phyloP scores from a whole-genome alignment of 37 sponge, comb jelly and placozoan species.

The Oscarella lobularis region DNA sequence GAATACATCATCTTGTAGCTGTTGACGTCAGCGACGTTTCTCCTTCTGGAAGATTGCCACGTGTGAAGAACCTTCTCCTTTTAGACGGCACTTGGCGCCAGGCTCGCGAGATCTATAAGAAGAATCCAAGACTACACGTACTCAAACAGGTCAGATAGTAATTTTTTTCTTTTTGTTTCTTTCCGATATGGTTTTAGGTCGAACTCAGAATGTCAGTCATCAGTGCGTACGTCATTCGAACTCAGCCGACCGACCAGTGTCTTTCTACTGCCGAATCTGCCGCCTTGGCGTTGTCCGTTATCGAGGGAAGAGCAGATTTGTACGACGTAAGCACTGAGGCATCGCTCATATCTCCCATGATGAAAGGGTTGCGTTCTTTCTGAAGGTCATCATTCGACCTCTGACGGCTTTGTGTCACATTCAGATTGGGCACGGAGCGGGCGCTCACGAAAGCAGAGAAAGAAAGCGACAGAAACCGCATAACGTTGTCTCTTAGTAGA shows the following conservation, averaged over 20 bases:
- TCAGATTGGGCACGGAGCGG: conserved; percentile 74
- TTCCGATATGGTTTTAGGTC: conserved; percentile 28
- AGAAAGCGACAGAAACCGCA: background rate
- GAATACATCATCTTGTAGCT: too few species aligned
- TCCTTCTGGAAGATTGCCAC: too few species aligned
- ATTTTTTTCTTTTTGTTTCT: background rate
- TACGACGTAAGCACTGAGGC: conserved; percentile 21
- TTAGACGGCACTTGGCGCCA: conserved; percentile 82
- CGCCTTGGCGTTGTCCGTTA: conserved; percentile 55
- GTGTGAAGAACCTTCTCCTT: too few species aligned
- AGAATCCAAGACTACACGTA: conserved; percentile 27
- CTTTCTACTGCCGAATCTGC: conserved; percentile 82
- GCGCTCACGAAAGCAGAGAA: conserved; percentile 65
- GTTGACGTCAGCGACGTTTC: too few species aligned
- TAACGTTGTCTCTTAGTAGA: too few species aligned
- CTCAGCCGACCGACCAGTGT: conserved; percentile 65
- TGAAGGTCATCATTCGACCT: conserved; percentile 43
- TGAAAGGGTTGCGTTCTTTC: background rate
- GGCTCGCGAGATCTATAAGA: conserved; percentile 34
- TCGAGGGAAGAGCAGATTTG: conserved; percentile 43
- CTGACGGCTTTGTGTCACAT: conserved; percentile 54
- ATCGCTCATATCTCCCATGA: background rate
- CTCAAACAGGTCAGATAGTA: conserved; percentile 25
- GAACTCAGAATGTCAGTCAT: conserved; percentile 14
- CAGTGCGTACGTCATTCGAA: conserved; percentile 85